Conservation (phyloP, 2,888 invertebrate genomes). For the Spisula solida region DNA sequence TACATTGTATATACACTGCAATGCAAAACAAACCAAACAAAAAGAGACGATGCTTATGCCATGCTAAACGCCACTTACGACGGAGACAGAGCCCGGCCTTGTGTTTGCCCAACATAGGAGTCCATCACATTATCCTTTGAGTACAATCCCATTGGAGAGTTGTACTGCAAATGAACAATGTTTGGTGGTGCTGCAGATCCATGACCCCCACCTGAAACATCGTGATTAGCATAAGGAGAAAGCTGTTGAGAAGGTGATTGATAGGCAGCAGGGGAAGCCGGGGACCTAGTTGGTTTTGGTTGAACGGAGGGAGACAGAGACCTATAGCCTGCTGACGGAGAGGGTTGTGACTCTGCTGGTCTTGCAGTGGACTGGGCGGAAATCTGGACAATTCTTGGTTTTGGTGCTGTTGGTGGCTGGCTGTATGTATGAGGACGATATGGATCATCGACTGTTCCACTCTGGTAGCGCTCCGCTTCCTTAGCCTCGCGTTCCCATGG, state of each 20-base stretch:
- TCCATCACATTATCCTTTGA: conserved; percentile 85
- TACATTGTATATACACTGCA: no score
- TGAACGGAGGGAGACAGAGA: conserved; percentile 70
- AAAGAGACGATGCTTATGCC: conserved; percentile 24
- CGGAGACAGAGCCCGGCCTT: conserved; percentile 57
- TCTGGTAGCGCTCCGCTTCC: conserved; percentile 68
- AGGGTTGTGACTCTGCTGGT: conserved; percentile 30
- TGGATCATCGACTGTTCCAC: conserved; percentile 60
- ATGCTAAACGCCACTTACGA: conserved; percentile 66
- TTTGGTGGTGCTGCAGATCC: conserved; percentile 72
- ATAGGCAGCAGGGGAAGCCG: conserved; percentile 44
- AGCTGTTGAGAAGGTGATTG: conserved; percentile 63
- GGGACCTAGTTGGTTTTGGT: conserved; percentile 62
- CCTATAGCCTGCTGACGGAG: conserved; percentile 59
- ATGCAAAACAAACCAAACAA: conserved; percentile 32
- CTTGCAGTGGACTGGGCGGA: conserved; percentile 61
- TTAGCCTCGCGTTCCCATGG: conserved; percentile 75
- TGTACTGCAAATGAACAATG: conserved; percentile 87
- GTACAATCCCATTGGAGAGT: conserved; percentile 87
- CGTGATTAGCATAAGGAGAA: conserved; percentile 69
- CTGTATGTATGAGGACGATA: conserved; percentile 52
- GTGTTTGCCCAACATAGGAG: conserved; percentile 84
- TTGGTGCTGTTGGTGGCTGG: conserved; percentile 59
- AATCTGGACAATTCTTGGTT: conserved; percentile 64
- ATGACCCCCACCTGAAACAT: conserved; percentile 55